Evolutionary conservation across 2,797 vertebrate genomes (phyloP).

Genomic region (Cyclura pinguis): DNA sequence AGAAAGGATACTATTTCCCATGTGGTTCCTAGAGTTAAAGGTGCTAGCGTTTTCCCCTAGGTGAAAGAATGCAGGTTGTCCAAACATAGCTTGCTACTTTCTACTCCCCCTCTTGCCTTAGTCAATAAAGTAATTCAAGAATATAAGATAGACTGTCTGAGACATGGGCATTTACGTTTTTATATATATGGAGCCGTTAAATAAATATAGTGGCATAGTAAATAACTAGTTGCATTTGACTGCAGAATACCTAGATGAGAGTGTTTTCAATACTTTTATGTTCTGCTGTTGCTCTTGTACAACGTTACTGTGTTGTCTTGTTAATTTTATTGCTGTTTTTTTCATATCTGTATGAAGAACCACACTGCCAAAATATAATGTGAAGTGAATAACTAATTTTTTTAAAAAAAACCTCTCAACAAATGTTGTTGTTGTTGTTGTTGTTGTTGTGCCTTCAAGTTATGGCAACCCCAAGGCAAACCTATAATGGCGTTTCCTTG

Average conservation of each 20-base stretch:
- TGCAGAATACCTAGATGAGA: background rate
- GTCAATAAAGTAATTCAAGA: background rate
- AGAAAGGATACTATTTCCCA: background rate
- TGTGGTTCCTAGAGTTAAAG: background rate
- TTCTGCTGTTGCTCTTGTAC: fast-evolving
- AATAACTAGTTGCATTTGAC: background rate
- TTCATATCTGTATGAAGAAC: background rate
- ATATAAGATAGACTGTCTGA: background rate
- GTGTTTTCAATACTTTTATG: background rate
- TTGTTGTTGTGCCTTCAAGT: too few species aligned
- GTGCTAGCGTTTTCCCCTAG: background rate
- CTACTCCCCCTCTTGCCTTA: background rate
- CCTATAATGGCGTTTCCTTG: too few species aligned
- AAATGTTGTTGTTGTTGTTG: too few species aligned
- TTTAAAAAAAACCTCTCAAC: too few species aligned
- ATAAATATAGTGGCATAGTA: background rate
- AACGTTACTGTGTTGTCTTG: fast-evolving
- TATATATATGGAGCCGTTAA: conserved; percentile 49
- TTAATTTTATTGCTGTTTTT: background rate
- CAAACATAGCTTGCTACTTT: background rate
- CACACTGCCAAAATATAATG: background rate
- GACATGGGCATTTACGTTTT: conserved; percentile 38
- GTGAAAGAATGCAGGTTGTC: background rate
- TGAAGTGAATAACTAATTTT: background rate
- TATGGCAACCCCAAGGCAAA: too few species aligned